Conservation (phyloP, 2,113 vertebrate genomes). For the Taurulus bubalis region DNA sequence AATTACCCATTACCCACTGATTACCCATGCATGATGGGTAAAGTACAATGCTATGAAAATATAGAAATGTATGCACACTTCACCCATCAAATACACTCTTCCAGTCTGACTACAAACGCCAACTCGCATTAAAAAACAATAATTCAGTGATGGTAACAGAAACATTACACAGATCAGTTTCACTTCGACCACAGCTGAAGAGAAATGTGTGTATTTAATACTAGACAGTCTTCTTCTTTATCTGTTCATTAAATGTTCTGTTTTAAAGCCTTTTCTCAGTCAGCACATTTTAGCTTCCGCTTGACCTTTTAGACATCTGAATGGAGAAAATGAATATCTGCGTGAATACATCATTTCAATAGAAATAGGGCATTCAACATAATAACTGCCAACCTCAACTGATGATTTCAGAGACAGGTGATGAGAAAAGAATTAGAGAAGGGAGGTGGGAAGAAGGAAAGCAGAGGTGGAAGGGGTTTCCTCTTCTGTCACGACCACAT, state of each 20-base stretch:
- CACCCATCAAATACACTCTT: too few relatives aligned
- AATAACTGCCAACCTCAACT: neutral
- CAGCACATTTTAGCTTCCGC: neutral
- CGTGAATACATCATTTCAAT: neutral
- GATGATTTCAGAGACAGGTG: slow-evolving; percentile 24
- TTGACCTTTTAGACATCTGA: neutral
- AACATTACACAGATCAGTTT: neutral
- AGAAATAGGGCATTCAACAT: neutral
- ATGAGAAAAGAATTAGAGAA: slow-evolving; percentile 21
- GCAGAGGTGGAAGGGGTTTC: slow-evolving; percentile 1
- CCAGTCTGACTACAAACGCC: neutral
- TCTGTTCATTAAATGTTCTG: neutral
- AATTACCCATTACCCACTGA: too few relatives aligned
- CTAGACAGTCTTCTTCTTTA: neutral
- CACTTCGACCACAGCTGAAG: neutral
- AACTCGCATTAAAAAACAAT: neutral
- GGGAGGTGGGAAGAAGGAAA: neutral
- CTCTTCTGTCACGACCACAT: neutral
- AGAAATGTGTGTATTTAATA: neutral
- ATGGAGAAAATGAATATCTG: neutral
- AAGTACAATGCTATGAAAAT: too few relatives aligned
- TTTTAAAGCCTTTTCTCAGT: neutral
- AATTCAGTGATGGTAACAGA: neutral
- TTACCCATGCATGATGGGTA: too few relatives aligned
- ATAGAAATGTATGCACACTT: too few relatives aligned